Conservation (phyloP, 2,113 vertebrate species). For the Psittacula cyanocephala region DNA sequence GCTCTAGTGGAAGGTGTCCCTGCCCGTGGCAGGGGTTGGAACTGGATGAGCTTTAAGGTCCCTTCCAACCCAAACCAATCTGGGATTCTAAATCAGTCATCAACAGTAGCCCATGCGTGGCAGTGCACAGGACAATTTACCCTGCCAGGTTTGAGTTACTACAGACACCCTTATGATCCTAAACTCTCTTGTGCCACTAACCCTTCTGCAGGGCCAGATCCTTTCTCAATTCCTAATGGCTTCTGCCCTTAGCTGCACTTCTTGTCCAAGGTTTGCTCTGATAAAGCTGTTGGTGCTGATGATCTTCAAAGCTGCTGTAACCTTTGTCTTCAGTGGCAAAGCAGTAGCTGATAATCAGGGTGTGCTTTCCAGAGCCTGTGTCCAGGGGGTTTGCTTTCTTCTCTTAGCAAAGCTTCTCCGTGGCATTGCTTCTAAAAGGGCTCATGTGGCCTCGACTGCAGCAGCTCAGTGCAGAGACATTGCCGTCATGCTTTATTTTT, state of each 20-base stretch:
- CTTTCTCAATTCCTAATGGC: neutral
- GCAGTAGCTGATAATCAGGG: neutral
- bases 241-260: neutral
- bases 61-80: neutral
- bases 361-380: neutral
- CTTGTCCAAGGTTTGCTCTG: neutral
- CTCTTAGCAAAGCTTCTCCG: neutral
- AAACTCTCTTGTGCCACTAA: neutral
- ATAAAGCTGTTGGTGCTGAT: neutral
- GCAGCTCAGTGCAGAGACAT: neutral
- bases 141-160: neutral
- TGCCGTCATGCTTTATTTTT: slow-evolving; percentile 18
- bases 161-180: neutral
- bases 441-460: neutral
- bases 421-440: neutral
- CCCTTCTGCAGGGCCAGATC: neutral
- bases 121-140: neutral
- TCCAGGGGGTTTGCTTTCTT: neutral
- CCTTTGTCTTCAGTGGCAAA: neutral
- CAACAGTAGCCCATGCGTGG: neutral
- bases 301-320: neutral
- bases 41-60: neutral
- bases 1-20: rapidly evolving
- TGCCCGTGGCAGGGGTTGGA: neutral
- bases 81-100: neutral